Evolutionary conservation across 2,888 invertebrate genomes (phyloP).

Genomic region (Chorisops tibialis): DNA sequence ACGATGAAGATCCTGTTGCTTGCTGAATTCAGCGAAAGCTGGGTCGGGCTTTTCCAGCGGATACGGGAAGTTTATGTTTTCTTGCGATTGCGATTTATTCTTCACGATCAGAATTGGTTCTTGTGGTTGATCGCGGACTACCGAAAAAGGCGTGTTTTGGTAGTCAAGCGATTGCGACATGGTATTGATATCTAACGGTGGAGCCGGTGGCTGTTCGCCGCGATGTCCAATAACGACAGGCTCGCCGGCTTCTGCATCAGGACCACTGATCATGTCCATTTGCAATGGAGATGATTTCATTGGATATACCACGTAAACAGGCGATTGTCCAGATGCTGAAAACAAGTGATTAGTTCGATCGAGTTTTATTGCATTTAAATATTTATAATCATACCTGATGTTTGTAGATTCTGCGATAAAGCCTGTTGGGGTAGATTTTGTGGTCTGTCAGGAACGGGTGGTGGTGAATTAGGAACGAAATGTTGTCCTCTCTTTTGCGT

Average conservation of each 20-base stretch:
- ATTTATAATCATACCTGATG: not conserved
- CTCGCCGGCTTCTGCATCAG: conserved; percentile 46
- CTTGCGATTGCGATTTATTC: conserved; percentile 44
- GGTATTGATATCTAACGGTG: conserved; percentile 48
- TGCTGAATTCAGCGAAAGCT: conserved; percentile 44
- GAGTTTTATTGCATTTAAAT: not conserved
- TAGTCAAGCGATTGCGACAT: conserved; percentile 42
- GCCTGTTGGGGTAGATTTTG: not conserved
- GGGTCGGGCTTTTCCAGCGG: conserved; percentile 61
- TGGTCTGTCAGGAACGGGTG: conserved; percentile 31
- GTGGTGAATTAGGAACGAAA: not conserved
- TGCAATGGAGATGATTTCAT: conserved; percentile 55
- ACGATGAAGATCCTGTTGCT: conserved; percentile 47
- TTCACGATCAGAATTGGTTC: conserved; percentile 52
- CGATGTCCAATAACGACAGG: conserved; percentile 57
- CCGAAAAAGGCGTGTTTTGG: conserved; percentile 52
- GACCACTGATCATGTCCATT: conserved; percentile 48
- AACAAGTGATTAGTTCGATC: not conserved
- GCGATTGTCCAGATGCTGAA: conserved; percentile 38
- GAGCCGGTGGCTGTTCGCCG: conserved; percentile 54
- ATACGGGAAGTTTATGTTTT: conserved; percentile 63
- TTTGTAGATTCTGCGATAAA: conserved; percentile 2
- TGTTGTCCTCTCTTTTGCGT: conserved; percentile 48
- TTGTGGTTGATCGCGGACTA: conserved; percentile 50
- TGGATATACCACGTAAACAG: conserved; percentile 61